These are phyloP conservation scores for Abrostola tripartita DNA, from an alignment of 2,888 invertebrate species.

Conservation along the genomic window DNA sequence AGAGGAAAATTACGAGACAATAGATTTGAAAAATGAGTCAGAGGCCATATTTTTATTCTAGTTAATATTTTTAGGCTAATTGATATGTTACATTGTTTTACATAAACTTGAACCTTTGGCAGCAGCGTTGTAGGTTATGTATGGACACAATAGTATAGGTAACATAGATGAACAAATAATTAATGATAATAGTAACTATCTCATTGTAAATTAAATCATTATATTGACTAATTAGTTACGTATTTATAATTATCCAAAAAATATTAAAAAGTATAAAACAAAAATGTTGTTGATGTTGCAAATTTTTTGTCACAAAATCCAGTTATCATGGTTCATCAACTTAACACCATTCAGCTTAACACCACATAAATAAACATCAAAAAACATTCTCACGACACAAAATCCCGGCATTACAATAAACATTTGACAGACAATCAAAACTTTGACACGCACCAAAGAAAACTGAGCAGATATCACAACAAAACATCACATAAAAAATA, in stretches of 20 bases:
- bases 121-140: too few relatives aligned
- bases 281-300: too few relatives aligned
- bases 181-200: too few relatives aligned
- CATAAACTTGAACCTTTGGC: neutral
- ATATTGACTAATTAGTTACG: too few relatives aligned
- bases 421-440: slow-evolving; percentile 86
- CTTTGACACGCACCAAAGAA: slow-evolving; percentile 80
- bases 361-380: slow-evolving; percentile 51
- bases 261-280: too few relatives aligned
- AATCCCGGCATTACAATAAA: slow-evolving; percentile 77
- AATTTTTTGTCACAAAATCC: neutral
- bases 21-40: slow-evolving; percentile 31
- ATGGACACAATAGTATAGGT: too few relatives aligned
- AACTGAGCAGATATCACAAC: slow-evolving; percentile 75
- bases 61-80: slow-evolving; percentile 10
- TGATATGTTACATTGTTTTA: neutral
- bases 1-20: slow-evolving; percentile 59
- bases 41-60: slow-evolving; percentile 8
- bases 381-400: slow-evolving; percentile 76
- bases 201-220: too few relatives aligned
- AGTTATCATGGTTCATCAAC: slow-evolving; percentile 33
- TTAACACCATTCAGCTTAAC: slow-evolving; percentile 50
- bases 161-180: too few relatives aligned
- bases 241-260: too few relatives aligned
- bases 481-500: slow-evolving; percentile 75